Base-by-base conservation (phyloP, 2,888 invertebrate species). In the Beris chalybata region DNA sequence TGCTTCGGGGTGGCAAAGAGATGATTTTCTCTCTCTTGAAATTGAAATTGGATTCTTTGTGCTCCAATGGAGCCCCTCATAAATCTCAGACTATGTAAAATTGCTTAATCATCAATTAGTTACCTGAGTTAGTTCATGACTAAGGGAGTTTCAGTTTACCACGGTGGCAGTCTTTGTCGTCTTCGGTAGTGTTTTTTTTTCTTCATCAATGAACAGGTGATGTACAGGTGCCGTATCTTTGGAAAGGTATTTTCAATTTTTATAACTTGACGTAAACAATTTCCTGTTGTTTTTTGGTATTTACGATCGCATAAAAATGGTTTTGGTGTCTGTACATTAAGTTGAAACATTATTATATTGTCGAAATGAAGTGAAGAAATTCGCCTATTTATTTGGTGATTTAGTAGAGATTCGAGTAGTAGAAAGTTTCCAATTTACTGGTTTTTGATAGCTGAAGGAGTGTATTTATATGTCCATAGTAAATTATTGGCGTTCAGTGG, bases 91-190 rank as follows among this genome's bases (percentile, higher is more conserved):
- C 53, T 32, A 29, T 53, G 44, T 52, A 53, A 61, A 63, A 63
- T 53, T 63, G 63, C 63, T 63, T 63, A 63, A 63, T 63, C 63
- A 63, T 63, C 63, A 63, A 63, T 63, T 63, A 63, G 44, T 52
- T 61, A 50, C 50, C 61, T 45, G 50, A 50, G 58, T 58, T 29
- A 58, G 58, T 47, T 48, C 32, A 15, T 44, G 50, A 48, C 59
- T 50, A 50, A 38, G 38, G 38, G 38, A 38, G 38, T 38, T 38
- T 38, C 38, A 38, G 38, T 38, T 38, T 38, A 9, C 38, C 9
- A 7, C 38, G 7, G 38, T 9, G 38, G 38, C 22, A 22, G 22
- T 3, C 22, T 22, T 22, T 22, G 22, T 22, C 22, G 22, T 22
- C 22, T 22, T 22, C 22, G 22, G 22, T 3, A 22, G 22, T 22